Conservation (phyloP, 2,888 invertebrate species). For the Papilio demoleus region DNA sequence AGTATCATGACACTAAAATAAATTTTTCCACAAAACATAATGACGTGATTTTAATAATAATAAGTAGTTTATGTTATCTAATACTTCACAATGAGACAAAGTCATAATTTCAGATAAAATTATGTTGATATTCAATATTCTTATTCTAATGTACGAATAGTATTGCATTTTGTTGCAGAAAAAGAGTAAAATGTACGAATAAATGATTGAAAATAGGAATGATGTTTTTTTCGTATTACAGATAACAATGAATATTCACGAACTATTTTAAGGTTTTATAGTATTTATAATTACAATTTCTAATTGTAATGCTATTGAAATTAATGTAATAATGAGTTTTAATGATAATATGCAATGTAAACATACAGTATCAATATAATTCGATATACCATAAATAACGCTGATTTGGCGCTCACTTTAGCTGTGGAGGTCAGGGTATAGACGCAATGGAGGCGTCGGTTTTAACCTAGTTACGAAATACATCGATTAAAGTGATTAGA, state of each 20-base stretch:
- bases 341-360: slow-evolving; percentile 34
- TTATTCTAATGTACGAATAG: too few relatives aligned
- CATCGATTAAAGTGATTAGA: slow-evolving; percentile 41
- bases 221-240: background rate
- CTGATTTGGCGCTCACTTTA: slow-evolving; percentile 13
- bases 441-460: slow-evolving; percentile 34
- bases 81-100: too few relatives aligned
- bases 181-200: too few relatives aligned
- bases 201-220: too few relatives aligned
- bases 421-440: slow-evolving; percentile 48
- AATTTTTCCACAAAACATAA: too few relatives aligned
- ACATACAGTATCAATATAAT: slow-evolving; percentile 45
- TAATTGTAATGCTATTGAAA: slow-evolving; percentile 5
- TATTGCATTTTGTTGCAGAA: too few relatives aligned
- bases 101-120: too few relatives aligned
- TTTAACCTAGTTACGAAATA: slow-evolving; percentile 28
- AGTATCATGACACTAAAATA: too few relatives aligned
- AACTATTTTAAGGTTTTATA: background rate
- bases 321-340: background rate
- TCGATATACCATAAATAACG: slow-evolving; percentile 28
- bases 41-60: too few relatives aligned
- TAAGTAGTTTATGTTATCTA: too few relatives aligned
- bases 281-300: background rate
- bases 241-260: background rate
- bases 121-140: too few relatives aligned